Evolutionary conservation across 2,113 vertebrate species (phyloP).

Genomic region (Morone chrysops): DNA sequence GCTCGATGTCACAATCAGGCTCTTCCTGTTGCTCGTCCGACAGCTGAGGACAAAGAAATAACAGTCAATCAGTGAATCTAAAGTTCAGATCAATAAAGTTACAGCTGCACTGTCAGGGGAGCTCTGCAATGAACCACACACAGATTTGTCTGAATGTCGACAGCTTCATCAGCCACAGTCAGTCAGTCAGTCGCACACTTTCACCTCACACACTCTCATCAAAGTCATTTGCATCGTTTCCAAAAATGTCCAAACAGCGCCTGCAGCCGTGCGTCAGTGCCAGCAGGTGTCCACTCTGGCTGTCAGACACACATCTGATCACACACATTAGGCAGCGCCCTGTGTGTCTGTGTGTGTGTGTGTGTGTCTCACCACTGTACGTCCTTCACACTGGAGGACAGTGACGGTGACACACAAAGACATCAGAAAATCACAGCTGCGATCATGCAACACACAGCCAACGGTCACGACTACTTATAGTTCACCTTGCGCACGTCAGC

Average conservation of each 20-base stretch:
- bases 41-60: slow-evolving; percentile 86
- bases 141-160: neutral
- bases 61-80: neutral
- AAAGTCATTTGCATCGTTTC: slow-evolving; percentile 2
- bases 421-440: neutral
- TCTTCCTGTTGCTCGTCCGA: slow-evolving; percentile 97
- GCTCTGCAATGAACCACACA: slow-evolving; percentile 40
- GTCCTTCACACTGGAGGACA: slow-evolving; percentile 29
- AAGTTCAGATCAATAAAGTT: neutral
- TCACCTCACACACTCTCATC: slow-evolving; percentile 1
- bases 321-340: neutral
- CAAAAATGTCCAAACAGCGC: neutral
- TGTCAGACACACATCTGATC: neutral
- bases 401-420: neutral
- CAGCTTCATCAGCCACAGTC: neutral
- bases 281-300: slow-evolving; percentile 19
- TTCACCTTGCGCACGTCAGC: too few relatives aligned
- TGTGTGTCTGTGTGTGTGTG: neutral
- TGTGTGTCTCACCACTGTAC: neutral
- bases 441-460: neutral
- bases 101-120: neutral
- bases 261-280: neutral
- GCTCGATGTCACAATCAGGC: slow-evolving; percentile 96
- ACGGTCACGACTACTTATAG: too few relatives aligned
- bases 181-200: neutral